Evolutionary conservation across 2,888 invertebrate genomes (phyloP), one percentile per base, ranked within the genome.

Genomic region (Epinotia nisella): DNA sequence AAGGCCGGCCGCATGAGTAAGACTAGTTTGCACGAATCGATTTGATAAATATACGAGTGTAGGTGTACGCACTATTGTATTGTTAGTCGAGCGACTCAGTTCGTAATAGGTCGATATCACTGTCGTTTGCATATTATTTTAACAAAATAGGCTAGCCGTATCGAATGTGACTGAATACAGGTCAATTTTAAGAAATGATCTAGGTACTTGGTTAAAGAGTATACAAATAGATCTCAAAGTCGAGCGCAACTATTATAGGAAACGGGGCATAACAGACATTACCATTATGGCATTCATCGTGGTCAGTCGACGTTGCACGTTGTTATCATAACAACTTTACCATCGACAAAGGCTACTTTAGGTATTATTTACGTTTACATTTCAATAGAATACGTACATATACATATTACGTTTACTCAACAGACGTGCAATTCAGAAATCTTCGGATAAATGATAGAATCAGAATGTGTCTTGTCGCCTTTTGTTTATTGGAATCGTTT

Each of bases 1-100:
- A 56, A 55, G n/a, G 61, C 41, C 17, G 41, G 29, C 29, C 15
- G 45, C 49, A 49, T n/a, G 49, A 49, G n/a, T 65, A 39, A 68
- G 10, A 68, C 35, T 72, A 17, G 66, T 67, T 59, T 45, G 55
- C 61, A 53, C 41, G 58, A 71, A 67, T 68, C 39, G 51, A 71
- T 65, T 71, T 71, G 51, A 71, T 60, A 21, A 59, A 60, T 39
- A 11, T 10, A 49, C 11, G 17, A 19, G 49, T 61, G 49, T 62
- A 62, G 62, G 62, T 66, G 55, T 56, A 55, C 53, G 41, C 39
- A 39, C 4, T 19, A 21, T 66, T 56, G 53, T 39, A 39, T 65
- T 15, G 19, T 19, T 55, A 21, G 55, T 41, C 15, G 4, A 55
- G 39, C 3, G 10, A 29, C n/a, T 51, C 11, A 51, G 13, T 51